Evolutionary conservation across 2,888 invertebrate genomes (phyloP), one percentile per base, ranked within the genome.

Genomic region (Pseudococcus viburni): DNA sequence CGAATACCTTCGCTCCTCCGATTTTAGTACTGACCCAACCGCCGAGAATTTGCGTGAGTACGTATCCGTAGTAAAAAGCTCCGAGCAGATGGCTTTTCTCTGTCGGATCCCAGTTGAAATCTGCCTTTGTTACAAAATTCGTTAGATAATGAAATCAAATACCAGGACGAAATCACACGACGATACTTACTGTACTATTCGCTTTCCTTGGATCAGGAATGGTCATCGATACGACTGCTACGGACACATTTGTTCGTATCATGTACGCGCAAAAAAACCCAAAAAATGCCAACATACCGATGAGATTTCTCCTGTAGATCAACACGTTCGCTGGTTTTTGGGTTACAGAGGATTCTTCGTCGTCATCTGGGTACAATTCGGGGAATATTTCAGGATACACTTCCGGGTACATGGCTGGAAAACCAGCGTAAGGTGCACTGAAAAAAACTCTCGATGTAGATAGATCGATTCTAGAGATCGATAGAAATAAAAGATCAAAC

Each of bases 181-280:
- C 8, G 19, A 19, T 19, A 19, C 59, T 59, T 59, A 59, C 59
- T 19, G 59, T 73, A 73, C 68, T 59, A 33, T 73, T 73, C 4
- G 68, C 0, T 73, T 5, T 33, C 12, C 26, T 73, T 11, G 19
- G 4, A 73, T 73, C 15, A 6, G 33, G 12, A 4, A 95, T 94
- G 0, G 96, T 96, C 98, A 98, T 98, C 89, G 97, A 97, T 80
- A 98, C 97, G 90, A 98, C 96, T 4, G 97, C 98, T n/a, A 98
- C 96, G 90, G 97, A 97, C 90, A 98, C 93, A 92, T 97, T 98
- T 8, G 97, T 97, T 77, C 97, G 93, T 89, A 97, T 92, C 7
- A 96, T 94, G 91, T 96, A 97, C 1, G 96, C 95, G 90, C 96
- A 95, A 93, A 96, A 96, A 92, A 96, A 96, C 6, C 96, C 96